phyloP scores from a whole-genome alignment of 2,797 vertebrate species.

The Buphagus erythrorhynchus region DNA sequence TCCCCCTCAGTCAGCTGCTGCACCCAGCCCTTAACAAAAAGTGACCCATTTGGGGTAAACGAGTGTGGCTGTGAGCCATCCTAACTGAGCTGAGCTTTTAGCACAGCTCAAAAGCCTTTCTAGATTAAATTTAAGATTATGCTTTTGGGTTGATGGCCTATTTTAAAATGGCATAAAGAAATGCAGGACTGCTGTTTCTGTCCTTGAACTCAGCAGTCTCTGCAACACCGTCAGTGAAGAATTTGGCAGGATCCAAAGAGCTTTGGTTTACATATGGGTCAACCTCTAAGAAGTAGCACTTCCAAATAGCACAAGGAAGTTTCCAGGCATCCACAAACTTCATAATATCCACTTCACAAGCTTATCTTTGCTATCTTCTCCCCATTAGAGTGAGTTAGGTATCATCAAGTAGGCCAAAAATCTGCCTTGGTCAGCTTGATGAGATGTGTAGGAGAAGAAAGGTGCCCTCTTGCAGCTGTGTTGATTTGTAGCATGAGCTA shows the following conservation, averaged over 20 bases:
- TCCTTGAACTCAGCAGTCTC: background rate
- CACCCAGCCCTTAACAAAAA: background rate
- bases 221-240: background rate
- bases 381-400: background rate
- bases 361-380: background rate
- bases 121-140: background rate
- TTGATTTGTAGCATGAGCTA: background rate
- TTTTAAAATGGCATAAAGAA: background rate
- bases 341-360: background rate
- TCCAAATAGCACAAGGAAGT: background rate
- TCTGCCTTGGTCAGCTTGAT: background rate
- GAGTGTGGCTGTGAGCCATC: background rate
- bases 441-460: background rate
- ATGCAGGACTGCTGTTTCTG: background rate
- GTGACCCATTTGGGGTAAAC: background rate
- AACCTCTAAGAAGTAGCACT: background rate
- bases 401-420: background rate
- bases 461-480: background rate
- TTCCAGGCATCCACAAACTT: background rate
- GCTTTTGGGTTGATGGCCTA: background rate
- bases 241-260: background rate
- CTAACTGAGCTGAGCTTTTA: background rate
- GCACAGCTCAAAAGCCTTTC: background rate
- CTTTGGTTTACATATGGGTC: background rate
- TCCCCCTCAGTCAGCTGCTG: background rate